These are phyloP conservation scores for Hyaena hyaena DNA, from an alignment of 2,113 vertebrate species.

Conservation along the genomic window DNA sequence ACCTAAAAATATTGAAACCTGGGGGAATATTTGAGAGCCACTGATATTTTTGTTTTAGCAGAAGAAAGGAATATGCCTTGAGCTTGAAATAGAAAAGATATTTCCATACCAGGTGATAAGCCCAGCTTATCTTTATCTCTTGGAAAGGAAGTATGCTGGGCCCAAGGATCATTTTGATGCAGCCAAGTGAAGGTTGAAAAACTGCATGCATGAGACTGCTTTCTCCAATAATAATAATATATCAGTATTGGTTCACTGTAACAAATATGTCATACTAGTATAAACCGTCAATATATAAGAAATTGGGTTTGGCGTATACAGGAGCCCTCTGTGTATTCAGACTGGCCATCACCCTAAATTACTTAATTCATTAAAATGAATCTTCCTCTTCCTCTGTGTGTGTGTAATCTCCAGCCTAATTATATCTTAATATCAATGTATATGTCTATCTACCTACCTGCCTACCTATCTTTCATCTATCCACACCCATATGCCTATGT, in stretches of 20 bases:
- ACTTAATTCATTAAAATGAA: not conserved
- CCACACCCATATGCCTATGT: not conserved
- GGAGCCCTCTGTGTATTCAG: not conserved
- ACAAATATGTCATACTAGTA: not conserved
- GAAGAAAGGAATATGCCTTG: not conserved
- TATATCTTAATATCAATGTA: not conserved
- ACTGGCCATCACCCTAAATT: not conserved
- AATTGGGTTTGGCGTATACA: not conserved
- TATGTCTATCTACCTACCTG: not conserved
- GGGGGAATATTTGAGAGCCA: not conserved
- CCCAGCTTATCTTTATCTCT: not conserved
- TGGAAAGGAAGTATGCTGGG: not conserved
- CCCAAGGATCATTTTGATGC: not conserved
- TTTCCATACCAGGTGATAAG: not conserved
- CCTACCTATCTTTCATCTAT: not conserved
- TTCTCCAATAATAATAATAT: not conserved
- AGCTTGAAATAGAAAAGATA: not conserved
- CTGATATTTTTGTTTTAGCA: not conserved
- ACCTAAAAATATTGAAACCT: not conserved
- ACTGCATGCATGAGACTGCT: not conserved
- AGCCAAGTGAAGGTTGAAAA: not conserved
- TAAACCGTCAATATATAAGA: not conserved
- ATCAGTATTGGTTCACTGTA: not conserved
- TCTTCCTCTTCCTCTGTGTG: not conserved
- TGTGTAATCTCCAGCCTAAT: not conserved